Evolutionary conservation across 2,888 invertebrate species (phyloP), one percentile per base, ranked within the genome.

Genomic region (Clitarchus hookeri): DNA sequence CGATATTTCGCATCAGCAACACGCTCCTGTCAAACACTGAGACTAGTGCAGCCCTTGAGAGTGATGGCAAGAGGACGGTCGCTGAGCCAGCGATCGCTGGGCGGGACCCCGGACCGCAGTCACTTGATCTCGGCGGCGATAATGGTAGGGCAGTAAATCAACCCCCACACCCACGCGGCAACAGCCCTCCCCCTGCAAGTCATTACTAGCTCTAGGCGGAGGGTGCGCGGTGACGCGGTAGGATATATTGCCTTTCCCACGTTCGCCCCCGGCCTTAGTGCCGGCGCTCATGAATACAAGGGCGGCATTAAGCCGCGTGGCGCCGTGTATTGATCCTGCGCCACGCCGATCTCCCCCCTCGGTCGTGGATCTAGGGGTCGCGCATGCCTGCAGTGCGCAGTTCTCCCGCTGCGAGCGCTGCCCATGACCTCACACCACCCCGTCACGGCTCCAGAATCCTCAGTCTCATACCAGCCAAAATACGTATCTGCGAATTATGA

Each of bases 121-220:
- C 65, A 65, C 65, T 65, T 65, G 65, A 65, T 65, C 65, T 65
- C 65, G 65, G 65, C 65, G n/a, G n/a, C n/a, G 65, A 65, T 65
- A 65, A 65, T 65, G 65, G 65, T 23, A n/a, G 65, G 65, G n/a
- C 48, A 48, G 48, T 48, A 48, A 48, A 48, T 48, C 48, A 48
- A 48, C 48, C 48, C 48, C 48, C 48, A 0, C 48, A 13, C 11
- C 0, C 48, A 48, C 12, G 48, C 8, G 0, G 8, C 8, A 16
- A 48, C 11, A 2, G 0, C 48, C 19, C 65, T 19, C 65, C 16
- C 65, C 65, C 65, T 12, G 65, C 65, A n/a, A 1, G 65, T 65
- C 65, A 65, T 65, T 65, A 65, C 65, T n/a, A 23, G 23, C 23
- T 23, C 23, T 16, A 2, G 65, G 0, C n/a, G 19, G 65, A 8